Conservation (phyloP, 2,888 invertebrate species). For the Osmoderma eremita region DNA sequence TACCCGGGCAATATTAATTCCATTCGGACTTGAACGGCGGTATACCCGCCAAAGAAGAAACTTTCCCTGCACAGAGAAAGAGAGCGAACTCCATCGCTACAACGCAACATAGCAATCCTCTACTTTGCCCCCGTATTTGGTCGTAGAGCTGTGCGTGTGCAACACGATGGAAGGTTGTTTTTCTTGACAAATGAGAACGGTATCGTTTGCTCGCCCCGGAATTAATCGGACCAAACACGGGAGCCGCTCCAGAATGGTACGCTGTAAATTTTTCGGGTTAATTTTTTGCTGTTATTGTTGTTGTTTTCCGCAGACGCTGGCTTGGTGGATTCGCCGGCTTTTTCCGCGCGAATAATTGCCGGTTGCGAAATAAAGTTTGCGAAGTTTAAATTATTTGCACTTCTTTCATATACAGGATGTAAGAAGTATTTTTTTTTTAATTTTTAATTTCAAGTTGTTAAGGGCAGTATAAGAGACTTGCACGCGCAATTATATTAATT, state of each 20-base stretch:
- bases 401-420: no score
- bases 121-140: not conserved
- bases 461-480: no score
- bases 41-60: not conserved
- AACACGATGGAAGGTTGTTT: conserved; percentile 29
- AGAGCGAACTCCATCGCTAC: no score
- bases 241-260: conserved; percentile 12
- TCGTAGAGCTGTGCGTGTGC: not conserved
- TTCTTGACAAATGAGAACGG: conserved; percentile 36
- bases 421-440: no score
- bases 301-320: no score
- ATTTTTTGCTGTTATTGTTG: conserved; percentile 7
- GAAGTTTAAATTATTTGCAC: no score
- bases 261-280: conserved; percentile 24
- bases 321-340: no score
- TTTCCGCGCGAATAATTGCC: no score
- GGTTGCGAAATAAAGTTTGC: no score
- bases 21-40: conserved; percentile 18
- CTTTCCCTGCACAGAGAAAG: no score
- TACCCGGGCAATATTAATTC: conserved; percentile 28
- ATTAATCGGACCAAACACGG: conserved; percentile 27
- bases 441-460: no score
- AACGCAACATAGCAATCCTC: not conserved
- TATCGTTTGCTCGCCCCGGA: conserved; percentile 21
- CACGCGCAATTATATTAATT: no score